These are phyloP conservation scores for Rhincodon typus DNA, from an alignment of 2,797 vertebrate species.

Conservation along the genomic window DNA sequence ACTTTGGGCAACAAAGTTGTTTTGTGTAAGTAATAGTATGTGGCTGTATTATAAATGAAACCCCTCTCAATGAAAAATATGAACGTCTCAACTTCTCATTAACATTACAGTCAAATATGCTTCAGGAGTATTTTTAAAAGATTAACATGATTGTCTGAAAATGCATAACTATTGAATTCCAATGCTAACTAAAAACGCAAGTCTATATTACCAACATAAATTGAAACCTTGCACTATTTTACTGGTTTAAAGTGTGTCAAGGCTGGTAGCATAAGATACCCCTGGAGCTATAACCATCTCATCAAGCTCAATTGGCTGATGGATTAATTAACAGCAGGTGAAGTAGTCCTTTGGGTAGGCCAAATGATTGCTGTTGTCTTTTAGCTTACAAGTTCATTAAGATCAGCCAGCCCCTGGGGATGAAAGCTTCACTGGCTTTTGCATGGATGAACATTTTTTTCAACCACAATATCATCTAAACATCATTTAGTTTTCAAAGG, in stretches of 20 bases:
- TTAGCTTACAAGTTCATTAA: conserved; percentile 36
- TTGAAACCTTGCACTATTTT: background rate
- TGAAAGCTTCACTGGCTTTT: conserved; percentile 3
- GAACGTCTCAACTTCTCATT: background rate
- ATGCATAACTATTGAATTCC: background rate
- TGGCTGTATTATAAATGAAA: background rate
- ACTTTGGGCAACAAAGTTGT: background rate
- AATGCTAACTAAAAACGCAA: background rate
- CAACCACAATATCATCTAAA: conserved; percentile 41
- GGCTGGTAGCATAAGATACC: background rate
- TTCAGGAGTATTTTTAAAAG: background rate
- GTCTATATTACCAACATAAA: background rate
- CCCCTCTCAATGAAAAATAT: background rate
- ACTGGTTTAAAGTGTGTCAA: background rate
- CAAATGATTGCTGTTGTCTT: conserved; percentile 34
- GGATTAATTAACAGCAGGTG: conserved; percentile 29
- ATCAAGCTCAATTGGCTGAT: conserved; percentile 29
- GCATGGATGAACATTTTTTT: background rate
- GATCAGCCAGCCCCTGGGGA: background rate
- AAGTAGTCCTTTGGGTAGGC: conserved; percentile 30
- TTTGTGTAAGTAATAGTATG: background rate
- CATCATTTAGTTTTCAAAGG: conserved; percentile 45
- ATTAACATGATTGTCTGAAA: background rate
- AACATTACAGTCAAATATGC: conserved; percentile 8
- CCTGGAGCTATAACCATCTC: background rate